phyloP scores from a whole-genome alignment of 2,888 invertebrate genomes.

The Isotomurus palustris region DNA sequence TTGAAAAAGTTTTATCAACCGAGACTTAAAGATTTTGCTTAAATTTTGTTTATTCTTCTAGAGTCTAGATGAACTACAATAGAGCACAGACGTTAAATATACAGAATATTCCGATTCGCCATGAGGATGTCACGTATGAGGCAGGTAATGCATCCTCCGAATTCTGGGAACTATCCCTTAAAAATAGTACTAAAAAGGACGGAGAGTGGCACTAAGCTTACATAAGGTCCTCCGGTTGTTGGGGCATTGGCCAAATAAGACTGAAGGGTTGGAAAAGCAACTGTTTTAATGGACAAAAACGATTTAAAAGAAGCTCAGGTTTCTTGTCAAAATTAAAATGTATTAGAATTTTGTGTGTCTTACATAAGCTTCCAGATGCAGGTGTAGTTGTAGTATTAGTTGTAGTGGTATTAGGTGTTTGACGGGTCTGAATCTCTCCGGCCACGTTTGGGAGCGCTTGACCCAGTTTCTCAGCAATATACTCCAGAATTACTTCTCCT shows the following conservation, averaged over 20 bases:
- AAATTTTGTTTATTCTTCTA: not conserved
- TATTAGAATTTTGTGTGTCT: not conserved
- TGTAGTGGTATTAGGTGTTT: too few relatives aligned
- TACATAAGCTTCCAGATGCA: not conserved
- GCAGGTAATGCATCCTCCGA: not conserved
- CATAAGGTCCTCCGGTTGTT: slow-evolving; percentile 5
- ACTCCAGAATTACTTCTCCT: slow-evolving; percentile 4
- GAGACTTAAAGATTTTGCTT: not conserved
- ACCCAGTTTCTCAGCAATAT: slow-evolving; percentile 5
- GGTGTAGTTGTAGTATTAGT: not conserved
- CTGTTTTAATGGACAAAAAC: not conserved
- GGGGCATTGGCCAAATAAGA: slow-evolving; percentile 18
- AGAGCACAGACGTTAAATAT: too few relatives aligned
- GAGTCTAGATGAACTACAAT: too few relatives aligned
- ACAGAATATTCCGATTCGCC: too few relatives aligned
- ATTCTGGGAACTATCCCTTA: not conserved
- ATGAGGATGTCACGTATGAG: too few relatives aligned
- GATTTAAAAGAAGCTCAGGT: too few relatives aligned
- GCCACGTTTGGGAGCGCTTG: not conserved
- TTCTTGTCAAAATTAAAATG: too few relatives aligned
- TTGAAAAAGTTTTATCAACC: not conserved
- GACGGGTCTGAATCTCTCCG: slow-evolving; percentile 1
- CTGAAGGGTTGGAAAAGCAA: slow-evolving; percentile 2
- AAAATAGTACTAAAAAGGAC: slow-evolving; percentile 15
- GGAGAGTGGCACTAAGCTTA: slow-evolving; percentile 22